Conservation (phyloP, 2,797 vertebrate species). For the Octomys mimax region DNA sequence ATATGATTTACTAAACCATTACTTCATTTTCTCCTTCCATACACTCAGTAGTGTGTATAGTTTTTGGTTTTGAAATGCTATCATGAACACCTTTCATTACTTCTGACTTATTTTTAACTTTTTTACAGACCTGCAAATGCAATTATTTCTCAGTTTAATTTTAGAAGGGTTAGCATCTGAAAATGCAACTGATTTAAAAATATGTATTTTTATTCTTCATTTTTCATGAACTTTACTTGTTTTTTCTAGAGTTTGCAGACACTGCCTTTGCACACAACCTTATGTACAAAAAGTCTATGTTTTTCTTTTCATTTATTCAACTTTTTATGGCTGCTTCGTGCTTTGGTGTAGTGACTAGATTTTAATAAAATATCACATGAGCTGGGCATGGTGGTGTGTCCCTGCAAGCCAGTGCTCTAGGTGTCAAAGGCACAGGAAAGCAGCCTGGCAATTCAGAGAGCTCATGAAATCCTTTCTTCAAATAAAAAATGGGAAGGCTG, state of each 20-base stretch:
- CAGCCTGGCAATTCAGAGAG: neutral
- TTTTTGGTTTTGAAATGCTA: neutral
- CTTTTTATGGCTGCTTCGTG: neutral
- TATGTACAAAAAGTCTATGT: neutral
- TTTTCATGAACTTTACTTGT: neutral
- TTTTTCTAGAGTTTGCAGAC: neutral
- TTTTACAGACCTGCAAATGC: neutral
- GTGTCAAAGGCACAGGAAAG: neutral
- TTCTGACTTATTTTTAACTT: neutral
- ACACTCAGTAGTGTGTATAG: neutral
- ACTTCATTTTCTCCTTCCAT: slow-evolving; percentile 43
- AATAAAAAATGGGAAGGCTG: neutral
- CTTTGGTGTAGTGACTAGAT: neutral
- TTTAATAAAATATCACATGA: neutral
- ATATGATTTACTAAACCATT: neutral
- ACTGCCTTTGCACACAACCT: neutral
- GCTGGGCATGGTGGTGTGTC: too few relatives aligned
- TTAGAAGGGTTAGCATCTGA: neutral
- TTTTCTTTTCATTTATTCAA: neutral
- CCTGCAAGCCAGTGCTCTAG: neutral
- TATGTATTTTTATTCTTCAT: neutral
- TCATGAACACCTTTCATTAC: neutral
- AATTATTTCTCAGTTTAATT: neutral
- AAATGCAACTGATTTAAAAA: neutral
- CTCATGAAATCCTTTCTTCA: neutral